These are phyloP conservation scores for Thaumetopoea pityocampa DNA, from an alignment of 1,140 invertebrate species.

Conservation along the genomic window DNA sequence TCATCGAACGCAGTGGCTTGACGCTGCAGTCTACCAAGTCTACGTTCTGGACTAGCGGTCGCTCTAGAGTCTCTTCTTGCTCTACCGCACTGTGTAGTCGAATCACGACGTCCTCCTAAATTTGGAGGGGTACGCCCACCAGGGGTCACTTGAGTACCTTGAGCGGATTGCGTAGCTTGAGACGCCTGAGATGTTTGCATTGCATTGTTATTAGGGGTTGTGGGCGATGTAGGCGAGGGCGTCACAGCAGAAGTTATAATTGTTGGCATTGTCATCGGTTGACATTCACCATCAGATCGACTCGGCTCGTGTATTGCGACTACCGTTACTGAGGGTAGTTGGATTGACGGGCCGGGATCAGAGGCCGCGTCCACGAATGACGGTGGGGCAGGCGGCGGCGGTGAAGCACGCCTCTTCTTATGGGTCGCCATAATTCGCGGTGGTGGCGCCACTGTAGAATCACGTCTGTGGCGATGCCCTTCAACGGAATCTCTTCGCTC, in stretches of 20 bases:
- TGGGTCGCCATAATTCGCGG: conserved; percentile 78
- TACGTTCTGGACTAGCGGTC: conserved; percentile 82
- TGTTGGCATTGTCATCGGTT: conserved; percentile 83
- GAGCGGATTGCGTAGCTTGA: conserved; percentile 41
- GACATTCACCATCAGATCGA: conserved; percentile 76
- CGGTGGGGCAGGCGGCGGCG: conserved; percentile 79
- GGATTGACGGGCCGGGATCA: conserved; percentile 78
- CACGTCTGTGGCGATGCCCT: conserved; percentile 75
- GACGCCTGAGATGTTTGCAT: conserved; percentile 39
- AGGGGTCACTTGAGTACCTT: conserved; percentile 74
- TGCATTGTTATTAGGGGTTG: conserved; percentile 53
- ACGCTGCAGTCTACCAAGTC: conserved; percentile 84
- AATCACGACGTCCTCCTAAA: conserved; percentile 83
- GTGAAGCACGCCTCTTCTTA: conserved; percentile 81
- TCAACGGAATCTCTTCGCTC: conserved; percentile 66
- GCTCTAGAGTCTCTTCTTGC: conserved; percentile 82
- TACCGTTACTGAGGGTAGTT: conserved; percentile 69
- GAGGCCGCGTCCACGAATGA: conserved; percentile 86
- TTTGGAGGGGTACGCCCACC: conserved; percentile 75
- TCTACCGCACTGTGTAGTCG: conserved; percentile 86
- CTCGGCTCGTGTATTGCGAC: conserved; percentile 65
- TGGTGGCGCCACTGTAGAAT: conserved; percentile 79
- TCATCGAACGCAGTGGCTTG: conserved; percentile 94
- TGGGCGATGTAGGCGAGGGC: conserved; percentile 85
- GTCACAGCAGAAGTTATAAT: conserved; percentile 89